A percentile compares a stretch with the other conserved stretches of the same genome.
These are phyloP conservation scores for Enteromius treurensis DNA, from an alignment of 2,797 vertebrate species.

Conservation along the genomic window DNA sequence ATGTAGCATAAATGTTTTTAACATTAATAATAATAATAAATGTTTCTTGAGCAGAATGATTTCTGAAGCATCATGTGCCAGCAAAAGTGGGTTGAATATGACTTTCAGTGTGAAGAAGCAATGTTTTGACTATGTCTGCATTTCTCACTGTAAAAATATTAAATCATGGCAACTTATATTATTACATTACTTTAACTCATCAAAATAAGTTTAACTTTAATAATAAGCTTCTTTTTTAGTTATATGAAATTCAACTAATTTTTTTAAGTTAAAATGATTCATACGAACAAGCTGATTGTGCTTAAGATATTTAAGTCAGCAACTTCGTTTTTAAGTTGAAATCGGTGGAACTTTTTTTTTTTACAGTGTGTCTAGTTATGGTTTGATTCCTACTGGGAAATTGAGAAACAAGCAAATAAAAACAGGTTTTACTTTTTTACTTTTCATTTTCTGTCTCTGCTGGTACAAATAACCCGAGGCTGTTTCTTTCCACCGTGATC, in stretches of 20 bases:
- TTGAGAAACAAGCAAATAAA: constrained; percentile 30
- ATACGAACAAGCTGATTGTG: neutral
- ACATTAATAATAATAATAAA: neutral
- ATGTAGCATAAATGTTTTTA: neutral
- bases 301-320: neutral
- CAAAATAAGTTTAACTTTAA: neutral
- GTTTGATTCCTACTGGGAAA: neutral
- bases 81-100: neutral
- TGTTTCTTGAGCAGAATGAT: neutral
- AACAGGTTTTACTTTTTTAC: neutral
- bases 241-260: neutral
- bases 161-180: neutral
- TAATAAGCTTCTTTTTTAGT: neutral
- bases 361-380: neutral
- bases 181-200: neutral
- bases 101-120: neutral
- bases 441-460: neutral
- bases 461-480: neutral
- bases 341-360: neutral
- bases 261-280: neutral
- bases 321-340: neutral
- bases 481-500: neutral
- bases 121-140: neutral
- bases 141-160: neutral
- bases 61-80: neutral